phyloP scores from a whole-genome alignment of 2,113 vertebrate genomes.

The Silurus asotus region DNA sequence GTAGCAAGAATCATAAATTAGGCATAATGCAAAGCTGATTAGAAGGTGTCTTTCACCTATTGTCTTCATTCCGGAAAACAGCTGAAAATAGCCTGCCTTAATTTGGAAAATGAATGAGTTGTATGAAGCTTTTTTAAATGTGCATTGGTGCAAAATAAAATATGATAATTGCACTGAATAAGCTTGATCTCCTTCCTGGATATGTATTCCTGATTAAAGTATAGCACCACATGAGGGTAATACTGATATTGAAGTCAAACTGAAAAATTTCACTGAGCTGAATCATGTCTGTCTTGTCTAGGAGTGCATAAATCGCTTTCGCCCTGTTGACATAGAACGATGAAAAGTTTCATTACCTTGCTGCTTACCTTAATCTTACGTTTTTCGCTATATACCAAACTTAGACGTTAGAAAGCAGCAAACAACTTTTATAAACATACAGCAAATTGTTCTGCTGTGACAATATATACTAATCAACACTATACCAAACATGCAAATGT shows the following conservation, averaged over 20 bases:
- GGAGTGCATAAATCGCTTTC: background rate
- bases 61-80: background rate
- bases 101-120: background rate
- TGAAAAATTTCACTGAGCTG: background rate
- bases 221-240: background rate
- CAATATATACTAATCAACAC: background rate
- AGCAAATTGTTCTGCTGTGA: background rate
- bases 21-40: background rate
- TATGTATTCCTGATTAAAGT: background rate
- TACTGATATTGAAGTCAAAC: background rate
- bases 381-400: constrained; percentile 31
- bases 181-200: background rate
- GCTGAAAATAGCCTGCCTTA: background rate
- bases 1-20: background rate
- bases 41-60: background rate
- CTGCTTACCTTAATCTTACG: constrained; percentile 36
- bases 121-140: background rate
- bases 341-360: constrained; percentile 15
- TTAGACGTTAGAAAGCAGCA: background rate
- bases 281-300: constrained; percentile 8
- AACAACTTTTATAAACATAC: constrained; percentile 1
- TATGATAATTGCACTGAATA: background rate
- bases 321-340: background rate
- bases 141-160: background rate
- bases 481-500: background rate